Percentiles rank a stretch among this genome's conserved stretches.
Evolutionary conservation across 2,113 vertebrate species (phyloP).

Genomic region (human): DNA sequence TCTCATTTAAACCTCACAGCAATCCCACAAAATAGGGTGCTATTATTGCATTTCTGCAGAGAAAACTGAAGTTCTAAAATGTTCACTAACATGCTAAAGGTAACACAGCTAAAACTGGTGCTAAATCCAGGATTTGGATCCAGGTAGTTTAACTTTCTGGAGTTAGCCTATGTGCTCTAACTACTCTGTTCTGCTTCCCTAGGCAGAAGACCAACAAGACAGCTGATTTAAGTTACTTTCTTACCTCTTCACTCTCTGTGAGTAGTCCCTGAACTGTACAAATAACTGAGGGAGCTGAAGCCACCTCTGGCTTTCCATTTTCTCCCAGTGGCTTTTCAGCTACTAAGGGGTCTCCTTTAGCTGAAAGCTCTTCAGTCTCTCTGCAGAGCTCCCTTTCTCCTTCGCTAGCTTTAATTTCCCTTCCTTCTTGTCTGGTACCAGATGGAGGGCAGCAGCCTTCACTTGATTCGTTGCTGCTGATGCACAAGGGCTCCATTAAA

Average conservation of each 20-base stretch:
- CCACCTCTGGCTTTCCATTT: conserved; percentile 44
- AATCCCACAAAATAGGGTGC: conserved; percentile 29
- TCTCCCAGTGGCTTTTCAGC: conserved; percentile 42
- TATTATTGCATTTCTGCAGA: neutral
- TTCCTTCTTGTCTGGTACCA: conserved; percentile 62
- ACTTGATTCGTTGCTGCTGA: conserved; percentile 76
- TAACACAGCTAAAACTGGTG: conserved; percentile 27
- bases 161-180: conserved; percentile 20
- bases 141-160: neutral
- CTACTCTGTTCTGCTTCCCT: neutral
- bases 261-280: conserved; percentile 67
- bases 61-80: conserved; percentile 54
- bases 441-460: conserved; percentile 55
- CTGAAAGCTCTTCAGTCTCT: conserved; percentile 49
- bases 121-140: neutral
- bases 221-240: conserved; percentile 46
- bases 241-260: conserved; percentile 80
- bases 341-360: conserved; percentile 25
- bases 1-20: conserved; percentile 36
- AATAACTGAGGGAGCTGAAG: conserved; percentile 57
- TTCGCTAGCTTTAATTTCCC: conserved; percentile 52
- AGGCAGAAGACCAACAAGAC: conserved; percentile 50
- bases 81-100: neutral
- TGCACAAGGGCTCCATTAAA: conserved; percentile 83
- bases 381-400: conserved; percentile 47